Conservation (phyloP, 2,888 invertebrate genomes). For the Aspidapion aeneum region DNA sequence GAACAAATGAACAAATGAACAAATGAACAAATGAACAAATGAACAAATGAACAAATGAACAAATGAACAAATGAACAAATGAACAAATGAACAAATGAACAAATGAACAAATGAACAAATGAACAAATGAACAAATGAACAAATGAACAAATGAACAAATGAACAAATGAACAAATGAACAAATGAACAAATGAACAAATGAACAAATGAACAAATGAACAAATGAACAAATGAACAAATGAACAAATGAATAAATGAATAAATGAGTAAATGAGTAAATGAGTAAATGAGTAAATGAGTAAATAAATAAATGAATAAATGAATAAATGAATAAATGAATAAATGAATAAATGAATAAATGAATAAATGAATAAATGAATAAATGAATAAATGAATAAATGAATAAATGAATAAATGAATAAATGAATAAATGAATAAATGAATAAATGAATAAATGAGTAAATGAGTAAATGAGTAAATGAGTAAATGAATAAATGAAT, state of each 20-base stretch:
- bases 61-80: background rate
- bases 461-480: background rate
- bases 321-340: conserved; percentile 2
- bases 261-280: background rate
- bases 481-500: conserved; percentile 1
- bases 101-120: background rate
- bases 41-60: background rate
- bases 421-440: conserved; percentile 2
- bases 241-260: background rate
- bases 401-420: conserved; percentile 2
- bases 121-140: background rate
- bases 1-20: background rate
- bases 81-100: background rate
- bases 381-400: conserved; percentile 1
- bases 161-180: background rate
- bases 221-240: background rate
- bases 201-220: background rate
- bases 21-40: background rate
- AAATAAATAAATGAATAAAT: conserved; percentile 1
- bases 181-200: background rate
- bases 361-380: conserved; percentile 2
- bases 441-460: conserved; percentile 1
- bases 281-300: background rate
- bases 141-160: background rate
- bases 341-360: conserved; percentile 3